Evolutionary conservation across 2,888 invertebrate genomes (phyloP).

Genomic region (Branchellion lobata): DNA sequence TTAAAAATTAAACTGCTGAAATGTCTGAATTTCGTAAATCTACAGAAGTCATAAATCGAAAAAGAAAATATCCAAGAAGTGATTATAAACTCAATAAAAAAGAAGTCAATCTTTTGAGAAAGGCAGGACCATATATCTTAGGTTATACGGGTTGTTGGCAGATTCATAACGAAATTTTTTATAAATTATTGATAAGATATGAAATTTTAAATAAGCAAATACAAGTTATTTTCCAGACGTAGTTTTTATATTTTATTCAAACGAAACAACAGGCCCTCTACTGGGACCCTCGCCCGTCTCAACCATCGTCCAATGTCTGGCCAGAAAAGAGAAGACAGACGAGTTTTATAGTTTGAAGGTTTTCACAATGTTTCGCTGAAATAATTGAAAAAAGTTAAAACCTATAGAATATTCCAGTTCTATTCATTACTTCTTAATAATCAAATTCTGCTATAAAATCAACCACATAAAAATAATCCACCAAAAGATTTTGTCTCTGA

Average conservation of each 20-base stretch:
- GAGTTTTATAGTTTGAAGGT: constrained; percentile 72
- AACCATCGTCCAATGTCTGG: constrained; percentile 76
- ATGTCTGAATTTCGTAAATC: not conserved
- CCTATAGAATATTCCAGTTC: not conserved
- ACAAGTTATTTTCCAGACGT: no score
- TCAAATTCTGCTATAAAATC: not conserved
- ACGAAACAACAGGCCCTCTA: constrained; percentile 66
- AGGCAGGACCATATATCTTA: constrained; percentile 72
- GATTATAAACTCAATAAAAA: not conserved
- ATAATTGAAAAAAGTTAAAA: not conserved
- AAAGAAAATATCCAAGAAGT: constrained; percentile 6
- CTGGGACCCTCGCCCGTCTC: constrained; percentile 74
- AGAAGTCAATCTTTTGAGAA: constrained; percentile 54
- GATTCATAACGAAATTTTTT: no score
- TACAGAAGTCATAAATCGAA: not conserved
- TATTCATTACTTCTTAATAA: not conserved
- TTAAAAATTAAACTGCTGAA: not conserved
- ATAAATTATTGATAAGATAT: no score
- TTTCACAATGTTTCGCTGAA: no score
- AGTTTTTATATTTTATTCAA: no score
- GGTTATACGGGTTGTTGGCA: constrained; percentile 54
- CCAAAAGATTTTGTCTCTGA: constrained; percentile 58
- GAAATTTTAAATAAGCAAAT: no score
- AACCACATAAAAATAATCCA: no score
- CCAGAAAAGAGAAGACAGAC: constrained; percentile 72